Base-by-base conservation (phyloP, 1,140 invertebrate species). In the Drosophila triauraria region DNA sequence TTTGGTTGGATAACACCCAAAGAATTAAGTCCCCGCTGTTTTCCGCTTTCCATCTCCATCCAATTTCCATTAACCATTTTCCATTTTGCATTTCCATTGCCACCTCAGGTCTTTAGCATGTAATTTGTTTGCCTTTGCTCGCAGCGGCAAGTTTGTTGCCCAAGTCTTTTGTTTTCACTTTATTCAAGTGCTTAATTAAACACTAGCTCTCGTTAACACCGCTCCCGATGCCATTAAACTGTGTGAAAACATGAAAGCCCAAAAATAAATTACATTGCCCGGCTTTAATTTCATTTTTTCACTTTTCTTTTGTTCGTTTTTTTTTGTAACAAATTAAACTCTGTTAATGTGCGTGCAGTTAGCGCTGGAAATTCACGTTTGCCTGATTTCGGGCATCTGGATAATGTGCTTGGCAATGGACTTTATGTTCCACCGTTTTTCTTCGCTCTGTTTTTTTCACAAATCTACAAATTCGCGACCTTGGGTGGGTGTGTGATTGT, bases 141-240 rank as follows among this genome's bases (percentile, higher is more conserved):
- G 9, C 32, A 53, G 63, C 46, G 62, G 65, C 58, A 43, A 79
- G 85, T 77, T 91, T 74, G 78, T 88, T 88, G 85, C 85, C 59
- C 63, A 85, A 87, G 85, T 88, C 84, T 75, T 85, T 88, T 90
- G 84, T 88, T 88, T 87, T 87, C 83, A 80, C 83, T 79, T 84
- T 80, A 68, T 62, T 68, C 77, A 67, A 85, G 83, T 71, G 81
- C 74, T 67, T 84, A 88, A 88, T 91, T 88, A 90, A 85, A 63
- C 77, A 57, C 80, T 65, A 32, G 77, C 77, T 88, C 80, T 88
- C 68, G 83, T 84, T 86, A 88, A 87, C 68, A 58, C 68, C 63
- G 42, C 27, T 53, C 54, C 44, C 43, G 44, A 61, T 70, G 75
- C 75, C 75, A 78, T 79, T 57, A 76, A 84, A 80, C 60, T 78